phyloP scores from a whole-genome alignment of 1,140 invertebrate species.

The Aricia agestis region DNA sequence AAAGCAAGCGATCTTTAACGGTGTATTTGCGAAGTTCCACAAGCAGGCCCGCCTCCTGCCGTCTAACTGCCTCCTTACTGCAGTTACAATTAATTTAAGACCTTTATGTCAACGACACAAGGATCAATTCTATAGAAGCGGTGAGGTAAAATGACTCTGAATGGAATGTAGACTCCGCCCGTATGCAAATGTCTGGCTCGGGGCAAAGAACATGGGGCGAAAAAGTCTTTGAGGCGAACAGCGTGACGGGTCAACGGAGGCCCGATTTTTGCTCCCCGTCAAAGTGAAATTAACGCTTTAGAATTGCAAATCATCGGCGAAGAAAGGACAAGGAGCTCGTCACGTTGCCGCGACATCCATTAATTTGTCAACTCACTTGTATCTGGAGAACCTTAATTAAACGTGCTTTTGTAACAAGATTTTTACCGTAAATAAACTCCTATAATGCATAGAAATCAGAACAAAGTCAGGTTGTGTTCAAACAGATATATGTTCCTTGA shows the following conservation, averaged over 20 bases:
- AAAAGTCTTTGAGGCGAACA: conserved; percentile 21
- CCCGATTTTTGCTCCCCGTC: conserved; percentile 66
- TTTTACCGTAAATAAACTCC: background rate
- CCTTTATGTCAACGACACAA: too few species aligned
- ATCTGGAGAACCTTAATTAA: too few species aligned
- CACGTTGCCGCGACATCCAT: conserved; percentile 60
- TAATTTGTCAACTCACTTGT: conserved; percentile 30
- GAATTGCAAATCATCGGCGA: conserved; percentile 72
- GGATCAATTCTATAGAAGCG: too few species aligned
- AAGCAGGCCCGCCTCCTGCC: conserved; percentile 45
- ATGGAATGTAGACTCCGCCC: conserved; percentile 52
- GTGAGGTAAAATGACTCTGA: too few species aligned
- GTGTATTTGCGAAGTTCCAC: conserved; percentile 20
- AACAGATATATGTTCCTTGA: too few species aligned
- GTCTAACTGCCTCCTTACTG: conserved; percentile 43
- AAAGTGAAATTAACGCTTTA: conserved; percentile 71
- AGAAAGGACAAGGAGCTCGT: conserved; percentile 60
- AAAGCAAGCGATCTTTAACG: conserved; percentile 13
- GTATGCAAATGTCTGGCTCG: conserved; percentile 61
- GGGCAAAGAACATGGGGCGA: conserved; percentile 31
- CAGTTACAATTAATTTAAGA: too few species aligned
- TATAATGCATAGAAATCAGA: too few species aligned
- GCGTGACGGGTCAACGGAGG: conserved; percentile 48
- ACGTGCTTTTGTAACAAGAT: background rate
- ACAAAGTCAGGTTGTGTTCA: too few species aligned